A percentile compares a stretch with the other conserved stretches of the same genome.
Evolutionary conservation across 2,888 invertebrate species (phyloP).

Genomic region (Epiblema foenella): DNA sequence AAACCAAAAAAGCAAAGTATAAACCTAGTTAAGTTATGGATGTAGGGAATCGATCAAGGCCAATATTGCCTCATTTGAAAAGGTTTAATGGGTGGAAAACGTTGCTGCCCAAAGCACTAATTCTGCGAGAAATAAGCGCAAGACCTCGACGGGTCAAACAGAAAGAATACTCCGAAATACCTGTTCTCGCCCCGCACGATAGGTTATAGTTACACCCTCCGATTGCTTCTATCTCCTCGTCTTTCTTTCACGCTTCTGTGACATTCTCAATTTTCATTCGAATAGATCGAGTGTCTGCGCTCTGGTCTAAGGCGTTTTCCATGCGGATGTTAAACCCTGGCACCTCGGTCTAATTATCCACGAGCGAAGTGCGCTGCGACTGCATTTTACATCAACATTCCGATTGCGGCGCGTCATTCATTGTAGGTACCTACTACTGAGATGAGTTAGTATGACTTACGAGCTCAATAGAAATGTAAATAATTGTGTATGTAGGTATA

Average conservation of each 20-base stretch:
- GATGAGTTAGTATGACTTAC: slow-evolving; percentile 59
- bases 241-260: slow-evolving; percentile 69
- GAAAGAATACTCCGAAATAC: too few relatives aligned
- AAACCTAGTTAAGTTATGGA: too few relatives aligned
- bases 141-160: too few relatives aligned
- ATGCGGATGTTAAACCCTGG: slow-evolving; percentile 51
- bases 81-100: too few relatives aligned
- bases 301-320: slow-evolving; percentile 51
- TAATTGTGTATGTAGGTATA: neutral
- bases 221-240: slow-evolving; percentile 64
- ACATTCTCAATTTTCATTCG: slow-evolving; percentile 60
- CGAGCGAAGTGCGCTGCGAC: slow-evolving; percentile 61
- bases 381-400: slow-evolving; percentile 79
- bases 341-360: slow-evolving; percentile 54
- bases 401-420: slow-evolving; percentile 73
- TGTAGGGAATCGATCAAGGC: too few relatives aligned
- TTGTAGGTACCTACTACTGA: too few relatives aligned
- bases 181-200: too few relatives aligned
- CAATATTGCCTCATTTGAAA: too few relatives aligned
- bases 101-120: too few relatives aligned
- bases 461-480: slow-evolving; percentile 53
- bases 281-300: slow-evolving; percentile 61
- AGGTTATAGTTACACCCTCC: slow-evolving; percentile 49
- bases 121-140: too few relatives aligned
- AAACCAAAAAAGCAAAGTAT: too few relatives aligned